Evolutionary conservation across 2,797 vertebrate species (phyloP).

Genomic region (Parauchenoglanis ngamensis): DNA sequence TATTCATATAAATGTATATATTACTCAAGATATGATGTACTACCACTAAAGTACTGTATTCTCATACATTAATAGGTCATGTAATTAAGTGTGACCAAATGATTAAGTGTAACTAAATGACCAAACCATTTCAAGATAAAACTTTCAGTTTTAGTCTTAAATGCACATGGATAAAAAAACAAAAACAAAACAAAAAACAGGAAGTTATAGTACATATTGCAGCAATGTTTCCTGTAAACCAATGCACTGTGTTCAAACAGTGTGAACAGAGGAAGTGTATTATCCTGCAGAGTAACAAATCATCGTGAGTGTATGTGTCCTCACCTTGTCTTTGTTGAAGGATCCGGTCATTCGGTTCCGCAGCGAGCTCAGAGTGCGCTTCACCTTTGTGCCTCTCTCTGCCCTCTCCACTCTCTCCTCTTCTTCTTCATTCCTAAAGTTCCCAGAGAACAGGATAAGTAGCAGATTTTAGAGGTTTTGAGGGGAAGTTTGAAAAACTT

Average conservation of each 20-base stretch:
- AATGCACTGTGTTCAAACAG: neutral
- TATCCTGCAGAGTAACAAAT: neutral
- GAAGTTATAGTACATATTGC: slow-evolving; percentile 30
- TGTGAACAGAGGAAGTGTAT: slow-evolving; percentile 9
- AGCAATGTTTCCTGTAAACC: slow-evolving; percentile 26
- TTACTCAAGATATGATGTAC: neutral
- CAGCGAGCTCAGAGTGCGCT: slow-evolving; percentile 88
- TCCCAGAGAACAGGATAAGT: neutral
- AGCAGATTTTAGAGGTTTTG: neutral
- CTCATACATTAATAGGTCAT: neutral
- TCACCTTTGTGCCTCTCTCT: slow-evolving; percentile 86
- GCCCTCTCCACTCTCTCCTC: slow-evolving; percentile 76
- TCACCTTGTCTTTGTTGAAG: slow-evolving; percentile 96
- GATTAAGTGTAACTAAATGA: neutral
- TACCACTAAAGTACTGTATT: neutral
- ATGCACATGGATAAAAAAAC: neutral
- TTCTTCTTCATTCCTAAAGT: slow-evolving; percentile 78
- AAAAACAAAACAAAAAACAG: neutral
- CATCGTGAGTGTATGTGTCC: slow-evolving; percentile 15
- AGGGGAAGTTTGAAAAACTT: neutral
- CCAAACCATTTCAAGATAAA: neutral
- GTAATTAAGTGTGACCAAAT: neutral
- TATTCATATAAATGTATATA: neutral
- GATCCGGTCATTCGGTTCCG: slow-evolving; percentile 87
- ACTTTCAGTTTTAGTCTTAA: slow-evolving; percentile 12